Base-by-base conservation (phyloP, 2,113 vertebrate species). In the Plectropomus leopardus region DNA sequence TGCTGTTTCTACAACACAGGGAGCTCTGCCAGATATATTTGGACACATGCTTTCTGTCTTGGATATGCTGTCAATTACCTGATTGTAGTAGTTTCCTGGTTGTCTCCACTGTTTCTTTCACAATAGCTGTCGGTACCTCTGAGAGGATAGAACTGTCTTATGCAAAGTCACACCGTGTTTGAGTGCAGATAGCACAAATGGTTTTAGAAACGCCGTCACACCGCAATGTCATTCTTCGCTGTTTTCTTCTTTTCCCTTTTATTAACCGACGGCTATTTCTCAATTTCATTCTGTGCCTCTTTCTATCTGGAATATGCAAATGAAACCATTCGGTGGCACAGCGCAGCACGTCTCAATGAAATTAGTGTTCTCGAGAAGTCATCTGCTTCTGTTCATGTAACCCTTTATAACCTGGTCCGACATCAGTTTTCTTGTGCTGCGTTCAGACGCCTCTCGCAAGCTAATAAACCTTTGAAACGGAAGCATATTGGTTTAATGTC, bases 51-150 rank as follows among this genome's bases (percentile, higher is more conserved):
- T 71, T 66, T 65, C 24, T 63, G 59, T 67, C 55, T 75, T 63
- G 44, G 66, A 82, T 68, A 53, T 36, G 82, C 75, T 85, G 86
- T 86, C 83, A 91, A 68, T 84, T 87, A 82, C 57, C 69, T 48
- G 21, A 65, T 81, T 81, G 68, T 59, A 58, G 84, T 66, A 50
- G 55, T 70, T 71, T 80, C 58, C 48, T 77, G 40, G 24, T 87
- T 82, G 69, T 88, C 67, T 74, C 26, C 10, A 2, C 30, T 66
- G 54, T 79, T 78, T 78, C 42, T 73, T 42, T 40, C 1, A 75
- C 67, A 84, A 67, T 24, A 7, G 26, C 74, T 21, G 44, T 28
- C 32, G 45, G 24, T 16, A 21, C 53, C 58, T 59, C 23, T 32
- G 54, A 73, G 50, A 77, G 32, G 67, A 67, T 23, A 30, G 42